Evolutionary conservation across 2,888 invertebrate genomes (phyloP).

Genomic region (Furcula furcula): DNA sequence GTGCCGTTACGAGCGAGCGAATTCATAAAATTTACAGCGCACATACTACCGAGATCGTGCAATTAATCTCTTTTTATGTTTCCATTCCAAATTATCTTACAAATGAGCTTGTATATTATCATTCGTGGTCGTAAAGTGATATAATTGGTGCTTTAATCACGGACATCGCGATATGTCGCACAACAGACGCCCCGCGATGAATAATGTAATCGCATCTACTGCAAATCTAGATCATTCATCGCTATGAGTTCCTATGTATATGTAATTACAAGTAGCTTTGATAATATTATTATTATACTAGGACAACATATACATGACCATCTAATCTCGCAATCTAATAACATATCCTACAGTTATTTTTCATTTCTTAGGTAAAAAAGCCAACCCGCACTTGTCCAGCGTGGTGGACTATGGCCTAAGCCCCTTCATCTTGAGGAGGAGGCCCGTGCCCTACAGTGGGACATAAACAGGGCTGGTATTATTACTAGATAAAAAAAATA

Average conservation of each 20-base stretch:
- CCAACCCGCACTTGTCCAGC: too few relatives aligned
- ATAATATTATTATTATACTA: too few relatives aligned
- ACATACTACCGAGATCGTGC: slow-evolving; percentile 10
- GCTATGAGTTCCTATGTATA: slow-evolving; percentile 31
- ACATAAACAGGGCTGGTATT: too few relatives aligned
- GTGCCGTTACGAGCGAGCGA: slow-evolving; percentile 7
- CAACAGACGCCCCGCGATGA: slow-evolving; percentile 13
- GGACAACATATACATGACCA: too few relatives aligned
- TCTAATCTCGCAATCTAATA: too few relatives aligned
- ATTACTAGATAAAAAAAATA: too few relatives aligned
- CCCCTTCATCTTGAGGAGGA: too few relatives aligned
- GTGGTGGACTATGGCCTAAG: too few relatives aligned
- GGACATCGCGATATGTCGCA: slow-evolving; percentile 12
- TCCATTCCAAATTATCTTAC: slow-evolving; percentile 30
- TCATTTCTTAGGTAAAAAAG: too few relatives aligned
- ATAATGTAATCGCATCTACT: slow-evolving; percentile 27
- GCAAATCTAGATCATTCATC: slow-evolving; percentile 28
- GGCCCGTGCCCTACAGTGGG: too few relatives aligned
- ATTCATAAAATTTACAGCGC: slow-evolving; percentile 16
- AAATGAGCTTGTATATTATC: slow-evolving; percentile 31
- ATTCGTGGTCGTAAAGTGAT: slow-evolving; percentile 25
- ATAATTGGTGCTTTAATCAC: slow-evolving; percentile 21
- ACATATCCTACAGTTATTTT: too few relatives aligned
- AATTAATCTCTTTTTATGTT: slow-evolving; percentile 34
- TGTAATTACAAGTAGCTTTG: too few relatives aligned